Evolutionary conservation across 2,888 invertebrate genomes (phyloP).

Genomic region (Encarsia formosa): DNA sequence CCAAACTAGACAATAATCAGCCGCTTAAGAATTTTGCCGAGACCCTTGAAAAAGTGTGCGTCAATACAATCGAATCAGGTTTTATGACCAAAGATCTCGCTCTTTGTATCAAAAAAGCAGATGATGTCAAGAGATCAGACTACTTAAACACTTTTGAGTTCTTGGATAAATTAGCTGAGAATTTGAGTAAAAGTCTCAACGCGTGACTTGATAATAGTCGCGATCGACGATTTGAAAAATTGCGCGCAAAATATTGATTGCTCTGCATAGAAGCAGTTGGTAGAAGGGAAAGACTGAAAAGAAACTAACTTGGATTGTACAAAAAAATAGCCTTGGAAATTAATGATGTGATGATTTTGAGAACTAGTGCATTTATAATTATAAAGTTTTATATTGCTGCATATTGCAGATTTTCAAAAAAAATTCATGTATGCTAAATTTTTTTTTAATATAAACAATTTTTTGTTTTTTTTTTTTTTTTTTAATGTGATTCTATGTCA

Average conservation of each 20-base stretch:
- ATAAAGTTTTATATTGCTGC: slow-evolving; percentile 2
- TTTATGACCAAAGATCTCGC: slow-evolving; percentile 98
- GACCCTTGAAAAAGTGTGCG: slow-evolving; percentile 82
- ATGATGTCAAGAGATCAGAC: slow-evolving; percentile 70
- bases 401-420: slow-evolving; percentile 9
- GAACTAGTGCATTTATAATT: slow-evolving; percentile 16
- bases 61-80: slow-evolving; percentile 92
- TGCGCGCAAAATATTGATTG: slow-evolving; percentile 7
- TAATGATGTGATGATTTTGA: slow-evolving; percentile 2
- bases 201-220: slow-evolving; percentile 49
- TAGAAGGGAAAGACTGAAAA: slow-evolving; percentile 1
- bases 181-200: slow-evolving; percentile 65
- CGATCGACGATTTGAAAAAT: background rate
- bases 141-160: slow-evolving; percentile 97
- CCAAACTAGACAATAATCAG: slow-evolving; percentile 84
- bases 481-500: background rate
- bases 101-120: slow-evolving; percentile 94
- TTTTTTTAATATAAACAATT: slow-evolving; percentile 16
- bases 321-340: background rate
- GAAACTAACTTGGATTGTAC: background rate
- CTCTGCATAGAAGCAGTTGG: background rate
- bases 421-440: slow-evolving; percentile 15
- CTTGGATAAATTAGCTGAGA: slow-evolving; percentile 89
- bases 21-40: slow-evolving; percentile 76
- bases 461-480: slow-evolving; percentile 14